A percentile compares a stretch with the other conserved stretches of the same genome.
Conservation (phyloP, 2,113 vertebrate species). For the Nerophis ophidion region DNA sequence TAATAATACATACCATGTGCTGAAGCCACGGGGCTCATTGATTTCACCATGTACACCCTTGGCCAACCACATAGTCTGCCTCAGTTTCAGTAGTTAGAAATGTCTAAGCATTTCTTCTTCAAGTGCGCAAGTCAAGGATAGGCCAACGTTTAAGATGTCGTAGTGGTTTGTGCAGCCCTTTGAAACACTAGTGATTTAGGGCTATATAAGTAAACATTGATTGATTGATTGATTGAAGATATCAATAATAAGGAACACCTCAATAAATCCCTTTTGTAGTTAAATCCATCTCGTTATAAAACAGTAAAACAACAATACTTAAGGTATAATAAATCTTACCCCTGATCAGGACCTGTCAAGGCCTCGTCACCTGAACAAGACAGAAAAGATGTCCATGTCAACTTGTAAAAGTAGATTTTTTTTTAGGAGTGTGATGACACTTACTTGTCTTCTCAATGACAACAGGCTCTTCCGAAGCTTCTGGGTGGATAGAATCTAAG, state of each 20-base stretch:
- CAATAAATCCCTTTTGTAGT: conserved; percentile 21
- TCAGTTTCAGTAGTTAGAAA: conserved; percentile 60
- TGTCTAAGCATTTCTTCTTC: conserved; percentile 50
- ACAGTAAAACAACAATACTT: not conserved
- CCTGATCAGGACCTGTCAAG: conserved; percentile 62
- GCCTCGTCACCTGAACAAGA: conserved; percentile 56
- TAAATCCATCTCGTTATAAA: conserved; percentile 10
- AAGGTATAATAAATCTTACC: conserved; percentile 57
- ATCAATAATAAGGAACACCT: conserved; percentile 24
- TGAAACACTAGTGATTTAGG: too few relatives aligned
- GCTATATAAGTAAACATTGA: too few relatives aligned
- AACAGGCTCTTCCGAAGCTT: conserved; percentile 52
- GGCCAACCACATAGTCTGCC: conserved; percentile 61
- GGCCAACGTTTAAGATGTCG: conserved; percentile 38
- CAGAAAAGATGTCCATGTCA: not conserved
- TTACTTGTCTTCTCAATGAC: conserved; percentile 63
- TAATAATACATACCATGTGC: conserved; percentile 60
- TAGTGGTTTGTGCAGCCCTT: too few relatives aligned
- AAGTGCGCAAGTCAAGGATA: conserved; percentile 32
- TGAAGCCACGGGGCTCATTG: conserved; percentile 50
- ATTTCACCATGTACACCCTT: conserved; percentile 46
- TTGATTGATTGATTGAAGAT: too few relatives aligned
- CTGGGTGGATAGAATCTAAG: conserved; percentile 51
- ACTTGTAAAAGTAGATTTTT: not conserved
- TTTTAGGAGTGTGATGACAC: not conserved